Base-by-base conservation (phyloP, 2,797 vertebrate genomes). In the Bufotes viridis region DNA sequence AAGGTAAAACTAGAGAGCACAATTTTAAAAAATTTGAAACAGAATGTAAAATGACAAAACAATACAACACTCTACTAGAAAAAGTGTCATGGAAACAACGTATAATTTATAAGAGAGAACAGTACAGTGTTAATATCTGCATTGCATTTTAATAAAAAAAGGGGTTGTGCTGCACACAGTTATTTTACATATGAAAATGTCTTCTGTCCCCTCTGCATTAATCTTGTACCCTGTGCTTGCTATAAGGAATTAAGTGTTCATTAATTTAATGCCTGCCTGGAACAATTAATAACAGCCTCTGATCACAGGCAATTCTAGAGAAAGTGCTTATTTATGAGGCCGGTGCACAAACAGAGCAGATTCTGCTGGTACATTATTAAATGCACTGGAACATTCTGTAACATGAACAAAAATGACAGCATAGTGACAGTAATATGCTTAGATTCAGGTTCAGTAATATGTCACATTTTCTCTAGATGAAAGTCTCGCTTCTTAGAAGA, bases 281-380 rank as follows among this genome's bases (percentile, higher is more conserved):
- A 82, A 87, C 78, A 87, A 87, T 87, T 87, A 82, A 75, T 75
- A 55, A 26, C 18, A 34, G 67, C n/a, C 69, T 63, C 34, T 80
- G 53, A 78, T 81, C 78, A 87, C 17, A 24, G 63, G 22, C 51
- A 51, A 79, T 86, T 79, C 26, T 70, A 49, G 26, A 63, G 72
- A 79, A 69, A 29, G 51, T 57, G 61, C 42, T 80, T 79, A 86
- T 86, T 86, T 86, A 80, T 86, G 69, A 82, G 63, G 24, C 15
- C 12, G 12, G 0, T 67, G 15, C 67, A 67, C 79, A 74, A 81
- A 81, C 57, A 74, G 29, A 81, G 80, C 20, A 18, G 29, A 63
- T 65, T 76, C 79, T 51, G 86, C 70, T 67, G 18, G 42, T 82
- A 29, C 70, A 82, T 74, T 18, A 87, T 55, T 60, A 63, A 63